Evolutionary conservation across 1,140 invertebrate species (phyloP).

Genomic region (Caenorhabditis inopinata): DNA sequence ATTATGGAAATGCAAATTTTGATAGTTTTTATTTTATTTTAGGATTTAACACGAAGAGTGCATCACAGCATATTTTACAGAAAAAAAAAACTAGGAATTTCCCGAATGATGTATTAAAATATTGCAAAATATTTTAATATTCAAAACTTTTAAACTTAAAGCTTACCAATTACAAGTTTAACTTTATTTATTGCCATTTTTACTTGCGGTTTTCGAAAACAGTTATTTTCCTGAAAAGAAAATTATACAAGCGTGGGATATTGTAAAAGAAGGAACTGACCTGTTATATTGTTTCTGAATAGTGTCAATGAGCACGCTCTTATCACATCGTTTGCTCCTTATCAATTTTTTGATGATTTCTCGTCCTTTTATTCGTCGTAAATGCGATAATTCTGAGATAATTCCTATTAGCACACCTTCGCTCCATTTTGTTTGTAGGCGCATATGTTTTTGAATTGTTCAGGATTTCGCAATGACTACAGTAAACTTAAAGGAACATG

Average conservation of each 20-base stretch:
- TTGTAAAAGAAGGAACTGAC: too few species aligned
- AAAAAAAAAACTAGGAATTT: neutral
- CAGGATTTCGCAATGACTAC: neutral
- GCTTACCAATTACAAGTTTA: constrained; percentile 38
- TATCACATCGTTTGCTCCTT: neutral
- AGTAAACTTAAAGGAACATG: neutral
- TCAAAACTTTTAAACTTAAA: too few species aligned
- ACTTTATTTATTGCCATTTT: neutral
- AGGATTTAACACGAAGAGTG: too few species aligned
- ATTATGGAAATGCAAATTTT: too few species aligned
- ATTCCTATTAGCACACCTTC: neutral
- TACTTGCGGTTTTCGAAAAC: neutral
- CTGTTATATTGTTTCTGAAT: too few species aligned
- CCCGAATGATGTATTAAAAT: too few species aligned
- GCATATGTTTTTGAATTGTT: neutral
- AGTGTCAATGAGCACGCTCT: too few species aligned
- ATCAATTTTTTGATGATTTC: neutral
- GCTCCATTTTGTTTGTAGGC: neutral
- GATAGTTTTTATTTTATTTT: too few species aligned
- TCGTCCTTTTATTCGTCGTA: neutral
- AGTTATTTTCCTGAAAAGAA: neutral
- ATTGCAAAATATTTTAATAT: too few species aligned
- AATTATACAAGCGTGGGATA: too few species aligned
- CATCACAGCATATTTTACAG: too few species aligned
- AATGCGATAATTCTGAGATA: neutral